Evolutionary conservation across 1,140 invertebrate genomes (phyloP).

Genomic region (Diprion similis): DNA sequence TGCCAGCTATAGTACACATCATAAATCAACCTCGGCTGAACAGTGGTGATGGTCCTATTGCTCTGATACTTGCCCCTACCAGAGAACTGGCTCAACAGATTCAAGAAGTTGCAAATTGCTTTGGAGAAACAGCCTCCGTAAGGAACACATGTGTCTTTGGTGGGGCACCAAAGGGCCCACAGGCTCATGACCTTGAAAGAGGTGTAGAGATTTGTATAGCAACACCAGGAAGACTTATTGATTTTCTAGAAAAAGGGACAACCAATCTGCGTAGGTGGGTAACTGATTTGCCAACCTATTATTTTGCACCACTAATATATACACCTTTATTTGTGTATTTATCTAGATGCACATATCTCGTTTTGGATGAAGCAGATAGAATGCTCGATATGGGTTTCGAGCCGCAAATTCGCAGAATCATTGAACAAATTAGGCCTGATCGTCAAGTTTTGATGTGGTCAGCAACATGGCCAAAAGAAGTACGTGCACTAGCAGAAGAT

Average conservation of each 20-base stretch:
- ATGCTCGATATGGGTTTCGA: conserved; percentile 99
- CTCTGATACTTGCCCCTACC: conserved; percentile 92
- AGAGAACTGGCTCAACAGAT: conserved; percentile 97
- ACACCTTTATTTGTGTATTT: conserved; percentile 9
- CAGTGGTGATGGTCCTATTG: conserved; percentile 89
- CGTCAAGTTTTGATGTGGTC: conserved; percentile 98
- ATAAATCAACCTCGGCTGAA: conserved; percentile 84
- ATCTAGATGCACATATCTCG: conserved; percentile 89
- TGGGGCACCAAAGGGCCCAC: conserved; percentile 92
- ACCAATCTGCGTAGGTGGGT: conserved; percentile 80
- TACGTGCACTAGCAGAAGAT: conserved; percentile 90
- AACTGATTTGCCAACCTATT: neutral
- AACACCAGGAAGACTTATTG: conserved; percentile 95
- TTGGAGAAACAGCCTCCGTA: conserved; percentile 84
- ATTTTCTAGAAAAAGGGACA: conserved; percentile 91
- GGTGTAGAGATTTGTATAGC: conserved; percentile 93
- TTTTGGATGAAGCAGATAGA: conserved; percentile 97
- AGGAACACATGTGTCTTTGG: conserved; percentile 95
- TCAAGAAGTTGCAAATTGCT: conserved; percentile 91
- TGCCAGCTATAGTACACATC: conserved; percentile 92
- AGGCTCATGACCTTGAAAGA: conserved; percentile 86
- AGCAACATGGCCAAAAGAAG: conserved; percentile 99
- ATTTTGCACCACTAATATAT: conserved; percentile 4
- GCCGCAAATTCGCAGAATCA: conserved; percentile 97
- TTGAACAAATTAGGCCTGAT: conserved; percentile 95